These are phyloP conservation scores for Chrysaora quinquecirrha DNA, from an alignment of 30 jellyfish, hydroid and myxozoan species.

Conservation along the genomic window DNA sequence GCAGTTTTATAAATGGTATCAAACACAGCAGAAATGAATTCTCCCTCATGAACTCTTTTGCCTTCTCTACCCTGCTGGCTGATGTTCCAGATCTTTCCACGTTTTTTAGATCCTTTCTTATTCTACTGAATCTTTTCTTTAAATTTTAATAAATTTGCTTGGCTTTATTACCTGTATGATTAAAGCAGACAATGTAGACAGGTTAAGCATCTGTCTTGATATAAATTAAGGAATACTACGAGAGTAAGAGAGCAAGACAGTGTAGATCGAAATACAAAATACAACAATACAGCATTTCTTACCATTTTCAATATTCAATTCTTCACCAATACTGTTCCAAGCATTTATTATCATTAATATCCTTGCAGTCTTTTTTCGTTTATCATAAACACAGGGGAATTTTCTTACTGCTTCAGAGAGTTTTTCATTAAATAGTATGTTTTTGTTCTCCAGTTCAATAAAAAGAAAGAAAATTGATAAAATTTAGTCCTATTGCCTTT, in stretches of 20 bases:
- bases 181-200: neutral
- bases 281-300: neutral
- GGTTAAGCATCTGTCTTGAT: neutral
- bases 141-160: neutral
- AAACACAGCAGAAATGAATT: neutral
- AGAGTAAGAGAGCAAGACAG: neutral
- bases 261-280: neutral
- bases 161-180: conserved; percentile 6
- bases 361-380: neutral
- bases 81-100: conserved; percentile 17
- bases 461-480: neutral
- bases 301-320: neutral
- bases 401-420: neutral
- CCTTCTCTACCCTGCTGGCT: neutral
- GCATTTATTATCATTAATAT: neutral
- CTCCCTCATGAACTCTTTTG: neutral
- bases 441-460: neutral
- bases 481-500: neutral
- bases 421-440: neutral
- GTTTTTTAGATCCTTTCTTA: neutral
- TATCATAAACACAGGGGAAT: neutral
- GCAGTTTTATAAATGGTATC: neutral
- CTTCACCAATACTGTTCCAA: neutral
- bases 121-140: neutral
- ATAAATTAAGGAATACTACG: neutral